phyloP scores from a whole-genome alignment of 2,888 invertebrate species.

The Archips crataeganus region DNA sequence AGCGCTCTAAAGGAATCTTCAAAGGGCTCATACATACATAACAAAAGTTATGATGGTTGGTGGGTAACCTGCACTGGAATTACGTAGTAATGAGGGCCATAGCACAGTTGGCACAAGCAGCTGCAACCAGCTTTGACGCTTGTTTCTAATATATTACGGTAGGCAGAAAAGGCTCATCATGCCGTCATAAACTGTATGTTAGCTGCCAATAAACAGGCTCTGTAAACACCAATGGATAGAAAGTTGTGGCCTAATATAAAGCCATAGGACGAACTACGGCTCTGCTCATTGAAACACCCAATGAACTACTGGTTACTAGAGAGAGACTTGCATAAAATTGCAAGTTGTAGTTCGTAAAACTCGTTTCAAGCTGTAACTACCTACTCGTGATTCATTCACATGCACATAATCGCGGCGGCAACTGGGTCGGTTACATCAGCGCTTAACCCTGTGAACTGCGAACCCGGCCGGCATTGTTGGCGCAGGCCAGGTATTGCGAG shows the following conservation, averaged over 20 bases:
- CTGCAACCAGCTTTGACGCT: not conserved
- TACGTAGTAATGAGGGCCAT: not conserved
- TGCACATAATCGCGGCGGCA: constrained; percentile 24
- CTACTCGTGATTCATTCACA: constrained; percentile 19
- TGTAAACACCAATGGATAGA: no score
- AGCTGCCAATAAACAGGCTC: no score
- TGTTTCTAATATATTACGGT: no score
- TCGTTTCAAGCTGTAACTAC: not conserved
- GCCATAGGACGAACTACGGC: no score
- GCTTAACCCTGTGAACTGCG: constrained; percentile 28
- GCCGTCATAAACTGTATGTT: no score
- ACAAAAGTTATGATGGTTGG: not conserved
- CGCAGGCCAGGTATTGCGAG: not conserved
- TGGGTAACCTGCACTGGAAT: not conserved
- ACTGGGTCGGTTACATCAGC: constrained; percentile 29
- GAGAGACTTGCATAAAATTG: not conserved
- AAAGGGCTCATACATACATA: not conserved
- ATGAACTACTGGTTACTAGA: not conserved
- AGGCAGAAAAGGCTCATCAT: no score
- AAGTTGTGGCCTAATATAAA: no score
- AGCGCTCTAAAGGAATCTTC: not conserved
- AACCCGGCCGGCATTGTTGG: constrained; percentile 23
- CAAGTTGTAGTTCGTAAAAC: not conserved
- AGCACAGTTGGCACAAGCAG: not conserved
- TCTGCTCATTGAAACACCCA: not conserved